Base-by-base conservation (phyloP, 2,113 vertebrate species). In the Notarius quadriscutis region DNA sequence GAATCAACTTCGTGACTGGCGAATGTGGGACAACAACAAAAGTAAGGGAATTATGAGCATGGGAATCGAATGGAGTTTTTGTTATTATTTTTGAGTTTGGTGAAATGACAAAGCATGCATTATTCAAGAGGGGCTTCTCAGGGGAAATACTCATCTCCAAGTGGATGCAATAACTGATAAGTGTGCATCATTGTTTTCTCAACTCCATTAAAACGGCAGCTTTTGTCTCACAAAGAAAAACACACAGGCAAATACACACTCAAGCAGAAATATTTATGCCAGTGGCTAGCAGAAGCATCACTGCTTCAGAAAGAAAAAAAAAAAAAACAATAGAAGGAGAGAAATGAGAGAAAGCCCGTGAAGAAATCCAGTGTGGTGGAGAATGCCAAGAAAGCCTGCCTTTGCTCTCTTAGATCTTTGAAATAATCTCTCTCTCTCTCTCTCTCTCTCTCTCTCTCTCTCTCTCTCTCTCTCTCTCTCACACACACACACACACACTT, bases 321-420 rank as follows among this genome's bases (percentile, higher is more conserved):
- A 41, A 41, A 77, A 74, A 88, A 84, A 88, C 71, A 87, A 72
- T 25, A 80, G 81, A 69, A 60, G 9, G 8, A 81, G 79, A 41
- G 41, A 53, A 60, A 27, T 57, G 17, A 69, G 58, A 83, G 79
- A 78, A 79, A 87, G 30, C 55, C 30, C 27, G 41, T 60, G 9
- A 78, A 84, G 69, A 85, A 79, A 72, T 78, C n/a, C 69, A 85
- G 81, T 27, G 89, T 92, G 92, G 93, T 91, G 91, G 92, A 92
- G 93, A 93, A 94, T 93, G 92, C 78, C 90, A 79, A 90, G 91
- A 90, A 91, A 89, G 89, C 81, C 91, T 90, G 91, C 91, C 92
- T 93, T 92, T 93, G 92, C 93, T 91, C 91, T 93, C 89, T 81
- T 53, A 86, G 50, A 75, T 83, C 91, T 95, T 93, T 94, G 93